Conservation (phyloP, 2,113 vertebrate species). For the Acanthochromis polyacanthus region DNA sequence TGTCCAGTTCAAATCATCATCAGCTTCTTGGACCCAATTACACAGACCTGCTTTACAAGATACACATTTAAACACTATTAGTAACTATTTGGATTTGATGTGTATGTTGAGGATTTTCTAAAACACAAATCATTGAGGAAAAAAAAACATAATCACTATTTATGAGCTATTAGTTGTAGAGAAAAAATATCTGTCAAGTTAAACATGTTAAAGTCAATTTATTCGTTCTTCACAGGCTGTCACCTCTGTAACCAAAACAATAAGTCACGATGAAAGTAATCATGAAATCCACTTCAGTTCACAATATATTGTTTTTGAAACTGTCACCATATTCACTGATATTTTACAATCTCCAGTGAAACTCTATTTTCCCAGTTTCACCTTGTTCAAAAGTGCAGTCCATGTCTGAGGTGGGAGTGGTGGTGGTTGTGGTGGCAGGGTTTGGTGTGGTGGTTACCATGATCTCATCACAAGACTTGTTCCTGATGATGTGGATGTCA, state of each 20-base stretch:
- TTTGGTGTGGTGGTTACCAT: slow-evolving; percentile 68
- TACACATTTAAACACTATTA: not conserved
- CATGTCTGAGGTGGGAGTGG: slow-evolving; percentile 66
- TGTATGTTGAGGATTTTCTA: not conserved
- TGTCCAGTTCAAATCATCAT: slow-evolving; percentile 74
- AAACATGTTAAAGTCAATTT: no score
- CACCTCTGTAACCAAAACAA: no score
- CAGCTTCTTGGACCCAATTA: slow-evolving; percentile 76
- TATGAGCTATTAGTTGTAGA: no score
- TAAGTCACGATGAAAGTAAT: no score
- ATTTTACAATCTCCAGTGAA: not conserved
- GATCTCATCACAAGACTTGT: slow-evolving; percentile 59
- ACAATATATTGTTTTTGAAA: no score
- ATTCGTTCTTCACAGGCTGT: no score
- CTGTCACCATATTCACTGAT: no score
- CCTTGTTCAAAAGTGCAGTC: slow-evolving; percentile 84
- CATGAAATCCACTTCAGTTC: no score
- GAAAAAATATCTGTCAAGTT: no score
- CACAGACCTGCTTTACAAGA: slow-evolving; percentile 76
- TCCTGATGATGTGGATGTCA: slow-evolving; percentile 77
- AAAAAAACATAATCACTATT: no score
- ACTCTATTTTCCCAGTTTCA: slow-evolving; percentile 6
- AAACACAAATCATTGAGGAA: no score
- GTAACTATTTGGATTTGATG: no score
- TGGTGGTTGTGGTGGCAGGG: slow-evolving; percentile 64